phyloP scores from a whole-genome alignment of 2,797 vertebrate species.

The Crenichthys baileyi region DNA sequence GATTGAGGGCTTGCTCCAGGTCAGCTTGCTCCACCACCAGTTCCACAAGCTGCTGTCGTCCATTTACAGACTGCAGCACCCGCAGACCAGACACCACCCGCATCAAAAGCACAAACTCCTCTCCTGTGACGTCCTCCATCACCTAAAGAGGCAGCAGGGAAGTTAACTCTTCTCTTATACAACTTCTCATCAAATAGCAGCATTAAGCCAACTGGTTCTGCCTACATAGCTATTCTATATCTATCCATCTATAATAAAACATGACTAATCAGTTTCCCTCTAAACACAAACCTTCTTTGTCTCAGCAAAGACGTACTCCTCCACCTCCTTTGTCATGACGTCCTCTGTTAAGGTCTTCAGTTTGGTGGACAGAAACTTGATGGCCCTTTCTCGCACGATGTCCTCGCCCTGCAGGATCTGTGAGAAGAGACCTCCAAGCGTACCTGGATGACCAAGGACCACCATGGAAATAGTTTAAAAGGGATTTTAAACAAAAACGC shows the following conservation, averaged over 20 bases:
- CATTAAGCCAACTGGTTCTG: no score
- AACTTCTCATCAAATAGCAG: not conserved
- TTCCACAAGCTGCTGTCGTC: constrained; percentile 95
- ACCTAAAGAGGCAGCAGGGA: constrained; percentile 78
- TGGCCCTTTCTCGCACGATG: constrained; percentile 94
- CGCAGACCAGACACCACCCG: constrained; percentile 90
- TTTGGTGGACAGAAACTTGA: constrained; percentile 94
- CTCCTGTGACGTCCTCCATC: constrained; percentile 95
- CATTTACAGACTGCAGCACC: constrained; percentile 93
- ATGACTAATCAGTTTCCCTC: not conserved
- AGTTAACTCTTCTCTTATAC: not conserved
- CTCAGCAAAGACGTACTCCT: constrained; percentile 91
- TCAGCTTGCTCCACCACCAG: constrained; percentile 96
- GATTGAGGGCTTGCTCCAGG: constrained; percentile 93
- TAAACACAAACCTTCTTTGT: constrained; percentile 89
- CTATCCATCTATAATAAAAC: not conserved
- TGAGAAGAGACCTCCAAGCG: constrained; percentile 94
- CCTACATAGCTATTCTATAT: not conserved
- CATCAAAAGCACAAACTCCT: constrained; percentile 98
- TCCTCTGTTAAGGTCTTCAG: constrained; percentile 93
- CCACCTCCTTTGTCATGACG: constrained; percentile 95
- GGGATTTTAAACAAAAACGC: not conserved
- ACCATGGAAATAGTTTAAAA: not conserved
- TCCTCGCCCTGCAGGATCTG: constrained; percentile 98
- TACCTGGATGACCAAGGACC: constrained; percentile 76